Evolutionary conservation across 1,140 invertebrate genomes (phyloP).

Genomic region (Capitella teleta): DNA sequence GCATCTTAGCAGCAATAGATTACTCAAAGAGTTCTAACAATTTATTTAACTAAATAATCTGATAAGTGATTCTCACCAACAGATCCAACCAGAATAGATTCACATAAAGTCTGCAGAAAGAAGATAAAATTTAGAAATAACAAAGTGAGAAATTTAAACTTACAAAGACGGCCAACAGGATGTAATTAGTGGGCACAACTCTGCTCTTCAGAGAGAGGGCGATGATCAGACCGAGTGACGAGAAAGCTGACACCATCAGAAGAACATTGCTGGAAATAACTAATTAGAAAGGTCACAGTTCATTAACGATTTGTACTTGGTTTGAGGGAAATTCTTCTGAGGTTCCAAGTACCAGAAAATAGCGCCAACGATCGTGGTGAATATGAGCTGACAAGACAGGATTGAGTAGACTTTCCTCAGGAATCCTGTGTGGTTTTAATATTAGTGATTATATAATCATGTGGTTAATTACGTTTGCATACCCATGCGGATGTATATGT

Average conservation of each 20-base stretch:
- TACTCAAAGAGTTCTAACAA: too few species aligned
- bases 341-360: constrained; percentile 52
- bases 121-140: background rate
- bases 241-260: background rate
- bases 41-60: too few species aligned
- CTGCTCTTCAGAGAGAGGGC: constrained; percentile 1
- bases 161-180: constrained; percentile 2
- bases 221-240: background rate
- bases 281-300: background rate
- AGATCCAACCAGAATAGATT: constrained; percentile 1
- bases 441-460: background rate
- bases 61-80: background rate
- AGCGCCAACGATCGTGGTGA: constrained; percentile 56
- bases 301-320: background rate
- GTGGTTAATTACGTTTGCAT: background rate
- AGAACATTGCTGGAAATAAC: constrained; percentile 39
- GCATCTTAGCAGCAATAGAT: too few species aligned
- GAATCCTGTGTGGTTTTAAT: constrained; percentile 42
- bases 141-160: background rate
- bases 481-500: constrained; percentile 43
- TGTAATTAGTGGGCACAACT: constrained; percentile 1
- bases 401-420: constrained; percentile 73
- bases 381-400: constrained; percentile 58
- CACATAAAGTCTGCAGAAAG: background rate
- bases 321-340: background rate